Evolutionary conservation across 2,797 vertebrate species (phyloP).

Genomic region (Mallotus villosus): DNA sequence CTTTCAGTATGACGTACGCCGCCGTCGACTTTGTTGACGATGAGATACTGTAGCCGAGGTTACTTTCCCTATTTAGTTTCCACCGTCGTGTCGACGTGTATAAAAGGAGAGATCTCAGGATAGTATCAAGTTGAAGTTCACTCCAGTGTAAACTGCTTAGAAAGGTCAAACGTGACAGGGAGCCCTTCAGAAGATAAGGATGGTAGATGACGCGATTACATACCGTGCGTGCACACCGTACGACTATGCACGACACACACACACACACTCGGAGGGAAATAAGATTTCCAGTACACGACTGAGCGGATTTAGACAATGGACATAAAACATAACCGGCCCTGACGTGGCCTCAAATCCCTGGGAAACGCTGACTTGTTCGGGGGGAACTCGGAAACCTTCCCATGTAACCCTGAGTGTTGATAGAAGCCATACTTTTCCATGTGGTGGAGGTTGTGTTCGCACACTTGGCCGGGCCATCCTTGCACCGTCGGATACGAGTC

Average conservation of each 20-base stretch:
- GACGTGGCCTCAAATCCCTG: background rate
- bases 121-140: constrained; percentile 13
- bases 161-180: background rate
- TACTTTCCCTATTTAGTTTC: background rate
- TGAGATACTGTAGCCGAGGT: background rate
- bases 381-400: background rate
- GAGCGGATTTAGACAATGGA: background rate
- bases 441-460: background rate
- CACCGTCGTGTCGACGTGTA: too few relatives aligned
- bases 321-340: too few relatives aligned
- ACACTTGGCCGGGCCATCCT: too few relatives aligned
- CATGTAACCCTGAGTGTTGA: background rate
- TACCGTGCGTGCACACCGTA: background rate
- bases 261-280: background rate
- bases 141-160: background rate
- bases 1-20: background rate
- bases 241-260: background rate
- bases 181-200: background rate
- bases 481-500: too few relatives aligned
- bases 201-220: background rate
- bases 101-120: background rate
- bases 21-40: background rate
- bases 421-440: background rate
- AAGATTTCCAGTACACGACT: background rate
- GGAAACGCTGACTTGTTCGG: background rate